Base-by-base conservation (phyloP, 2,888 invertebrate species). In the Melanostoma mellinum region DNA sequence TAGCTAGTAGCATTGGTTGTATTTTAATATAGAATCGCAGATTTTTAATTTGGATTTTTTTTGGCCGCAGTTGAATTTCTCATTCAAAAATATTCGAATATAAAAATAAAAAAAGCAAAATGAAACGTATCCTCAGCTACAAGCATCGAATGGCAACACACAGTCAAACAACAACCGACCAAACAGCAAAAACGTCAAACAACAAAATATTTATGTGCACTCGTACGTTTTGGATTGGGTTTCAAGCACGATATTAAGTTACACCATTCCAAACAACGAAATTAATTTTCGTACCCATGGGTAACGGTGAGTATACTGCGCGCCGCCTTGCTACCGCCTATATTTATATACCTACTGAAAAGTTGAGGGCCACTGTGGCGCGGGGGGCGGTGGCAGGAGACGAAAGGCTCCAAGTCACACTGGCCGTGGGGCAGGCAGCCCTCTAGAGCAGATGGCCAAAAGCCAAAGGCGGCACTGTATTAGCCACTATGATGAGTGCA, bases 241-340 rank as follows among this genome's bases (percentile, higher is more conserved):
- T 82, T 82, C 82, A 69, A 63, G 56, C 82, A 77, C 40, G 68
- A 68, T 73, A 40, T 82, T 77, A 36, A 56, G 68, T 82, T 82
- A 82, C 82, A 77, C 30, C 53, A 71, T 80, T 71, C 76, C 72
- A 72, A 81, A 81, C 76, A 77, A 81, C 81, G 72, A 82, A 77
- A 82, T 82, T 77, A 73, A 81, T 82, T 82, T 82, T 77, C 77
- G 77, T 77, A 77, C 77, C 63, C 82, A 81, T 67, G 76, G 81
- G 82, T 65, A 77, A 77, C 78, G 61, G 68, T 68, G 72, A 61
- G 46, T 58, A 20, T 53, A 42, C 38, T n/a, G 20, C 50, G 61
- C 48, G 36, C 48, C 6, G 44, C 73, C 32, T 35, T 9, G 40
- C 42, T 42, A 40, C 50, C 1, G 48, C 20, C 20, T 35, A 42